phyloP scores from a whole-genome alignment of 2,113 vertebrate species.

The Sinocyclocheilus anophthalmus region DNA sequence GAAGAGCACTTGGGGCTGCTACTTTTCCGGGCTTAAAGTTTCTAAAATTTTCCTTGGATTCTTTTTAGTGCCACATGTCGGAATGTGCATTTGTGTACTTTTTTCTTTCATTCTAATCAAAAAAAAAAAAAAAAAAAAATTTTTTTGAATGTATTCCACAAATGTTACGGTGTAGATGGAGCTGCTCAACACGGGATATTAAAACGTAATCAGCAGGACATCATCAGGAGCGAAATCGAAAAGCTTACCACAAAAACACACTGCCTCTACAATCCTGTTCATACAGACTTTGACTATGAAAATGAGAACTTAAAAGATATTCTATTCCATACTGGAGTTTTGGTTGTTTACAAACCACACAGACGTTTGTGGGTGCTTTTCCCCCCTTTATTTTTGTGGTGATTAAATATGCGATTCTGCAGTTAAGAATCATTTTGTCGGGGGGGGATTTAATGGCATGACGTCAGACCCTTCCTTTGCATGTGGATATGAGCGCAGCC shows the following conservation, averaged over 20 bases:
- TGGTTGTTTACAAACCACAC: conserved; percentile 83
- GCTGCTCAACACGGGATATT: conserved; percentile 70
- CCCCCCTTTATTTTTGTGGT: conserved; percentile 37
- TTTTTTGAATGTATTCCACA: conserved; percentile 81
- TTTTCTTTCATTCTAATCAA: conserved; percentile 71
- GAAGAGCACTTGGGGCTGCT: conserved; percentile 82
- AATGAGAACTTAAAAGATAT: conserved; percentile 68
- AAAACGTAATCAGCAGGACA: conserved; percentile 71
- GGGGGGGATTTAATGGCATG: conserved; percentile 42
- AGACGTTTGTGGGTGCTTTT: conserved; percentile 76
- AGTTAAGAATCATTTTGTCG: conserved; percentile 37
- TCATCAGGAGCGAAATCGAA: conserved; percentile 61
- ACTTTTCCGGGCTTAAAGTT: too few relatives aligned
- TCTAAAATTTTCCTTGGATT: conserved; percentile 62
- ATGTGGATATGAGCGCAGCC: conserved; percentile 46
- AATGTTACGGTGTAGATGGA: conserved; percentile 72
- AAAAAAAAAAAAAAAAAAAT: conserved; percentile 51
- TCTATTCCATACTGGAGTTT: conserved; percentile 82
- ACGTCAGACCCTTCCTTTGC: neutral
- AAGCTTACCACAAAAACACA: conserved; percentile 77
- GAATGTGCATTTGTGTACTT: conserved; percentile 77
- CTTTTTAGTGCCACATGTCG: conserved; percentile 74
- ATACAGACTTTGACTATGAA: conserved; percentile 71
- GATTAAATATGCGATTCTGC: conserved; percentile 67
- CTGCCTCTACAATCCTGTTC: conserved; percentile 82